A percentile compares a stretch with the other conserved stretches of the same genome.
phyloP scores from a whole-genome alignment of 1,140 invertebrate genomes.

The Eumeta japonica region DNA sequence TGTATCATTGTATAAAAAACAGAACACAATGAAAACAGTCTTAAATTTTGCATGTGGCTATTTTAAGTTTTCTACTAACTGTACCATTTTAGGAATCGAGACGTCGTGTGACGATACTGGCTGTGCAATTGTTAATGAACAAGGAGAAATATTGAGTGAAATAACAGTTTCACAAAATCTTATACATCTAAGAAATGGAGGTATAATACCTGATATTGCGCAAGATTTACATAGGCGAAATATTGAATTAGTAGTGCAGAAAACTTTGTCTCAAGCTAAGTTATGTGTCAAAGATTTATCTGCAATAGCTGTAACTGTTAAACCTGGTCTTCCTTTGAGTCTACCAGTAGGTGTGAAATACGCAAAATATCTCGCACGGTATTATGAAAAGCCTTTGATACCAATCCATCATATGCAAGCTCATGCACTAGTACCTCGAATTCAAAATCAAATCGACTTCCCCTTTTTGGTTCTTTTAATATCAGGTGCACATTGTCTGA shows the following conservation, averaged over 20 bases:
- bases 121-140: slow-evolving; percentile 78
- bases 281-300: slow-evolving; percentile 70
- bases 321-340: slow-evolving; percentile 82
- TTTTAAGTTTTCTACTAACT: background rate
- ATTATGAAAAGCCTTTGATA: slow-evolving; percentile 81
- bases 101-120: slow-evolving; percentile 98
- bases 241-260: slow-evolving; percentile 73
- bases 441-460: slow-evolving; percentile 70
- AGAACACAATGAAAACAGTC: background rate
- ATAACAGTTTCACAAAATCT: slow-evolving; percentile 73
- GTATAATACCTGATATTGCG: slow-evolving; percentile 88
- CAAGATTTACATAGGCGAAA: slow-evolving; percentile 76
- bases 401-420: slow-evolving; percentile 99
- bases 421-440: slow-evolving; percentile 85
- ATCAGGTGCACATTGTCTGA: slow-evolving; percentile 89
- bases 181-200: slow-evolving; percentile 81
- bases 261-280: slow-evolving; percentile 67
- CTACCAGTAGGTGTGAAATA: slow-evolving; percentile 80
- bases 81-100: slow-evolving; percentile 84
- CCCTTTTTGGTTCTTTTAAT: slow-evolving; percentile 88
- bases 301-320: slow-evolving; percentile 86
- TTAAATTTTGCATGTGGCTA: background rate
- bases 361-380: slow-evolving; percentile 76
- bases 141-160: slow-evolving; percentile 77
- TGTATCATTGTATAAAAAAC: too few species aligned